Evolutionary conservation across 2,888 invertebrate genomes (phyloP).

Genomic region (Camptogramma bilineatum): DNA sequence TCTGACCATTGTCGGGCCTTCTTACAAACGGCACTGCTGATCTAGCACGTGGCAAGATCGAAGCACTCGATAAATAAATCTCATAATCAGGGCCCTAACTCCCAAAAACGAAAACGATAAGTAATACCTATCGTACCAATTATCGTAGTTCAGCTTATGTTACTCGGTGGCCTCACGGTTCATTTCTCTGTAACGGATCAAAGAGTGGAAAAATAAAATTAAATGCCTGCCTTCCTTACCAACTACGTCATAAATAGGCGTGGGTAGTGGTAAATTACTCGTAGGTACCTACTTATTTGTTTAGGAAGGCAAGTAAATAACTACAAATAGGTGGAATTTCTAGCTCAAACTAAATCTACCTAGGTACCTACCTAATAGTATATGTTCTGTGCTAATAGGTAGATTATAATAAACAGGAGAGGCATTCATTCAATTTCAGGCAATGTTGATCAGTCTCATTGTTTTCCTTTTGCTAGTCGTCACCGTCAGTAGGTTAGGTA

Average conservation of each 20-base stretch:
- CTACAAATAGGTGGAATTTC: background rate
- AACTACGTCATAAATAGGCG: background rate
- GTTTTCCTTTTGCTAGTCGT: slow-evolving; percentile 6
- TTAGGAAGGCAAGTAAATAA: background rate
- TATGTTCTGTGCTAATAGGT: no score
- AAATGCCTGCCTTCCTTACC: background rate
- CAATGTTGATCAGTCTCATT: slow-evolving; percentile 4
- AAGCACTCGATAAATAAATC: background rate
- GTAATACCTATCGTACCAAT: no score
- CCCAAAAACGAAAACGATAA: background rate
- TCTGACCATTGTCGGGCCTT: background rate
- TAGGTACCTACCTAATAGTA: no score
- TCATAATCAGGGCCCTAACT: background rate
- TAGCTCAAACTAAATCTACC: background rate
- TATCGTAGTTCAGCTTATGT: no score
- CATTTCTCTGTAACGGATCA: slow-evolving; percentile 12
- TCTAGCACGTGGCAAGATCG: background rate
- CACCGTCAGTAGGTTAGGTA: no score
- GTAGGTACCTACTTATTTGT: background rate
- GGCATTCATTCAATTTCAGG: slow-evolving; percentile 2
- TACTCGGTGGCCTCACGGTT: slow-evolving; percentile 16
- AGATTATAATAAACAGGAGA: background rate
- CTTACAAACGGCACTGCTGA: background rate
- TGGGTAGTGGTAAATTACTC: background rate
- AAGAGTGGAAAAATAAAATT: background rate